Evolutionary conservation across 2,113 vertebrate genomes (phyloP), one percentile per base, ranked within the genome.

Genomic region (Himantopus leucocephalus): DNA sequence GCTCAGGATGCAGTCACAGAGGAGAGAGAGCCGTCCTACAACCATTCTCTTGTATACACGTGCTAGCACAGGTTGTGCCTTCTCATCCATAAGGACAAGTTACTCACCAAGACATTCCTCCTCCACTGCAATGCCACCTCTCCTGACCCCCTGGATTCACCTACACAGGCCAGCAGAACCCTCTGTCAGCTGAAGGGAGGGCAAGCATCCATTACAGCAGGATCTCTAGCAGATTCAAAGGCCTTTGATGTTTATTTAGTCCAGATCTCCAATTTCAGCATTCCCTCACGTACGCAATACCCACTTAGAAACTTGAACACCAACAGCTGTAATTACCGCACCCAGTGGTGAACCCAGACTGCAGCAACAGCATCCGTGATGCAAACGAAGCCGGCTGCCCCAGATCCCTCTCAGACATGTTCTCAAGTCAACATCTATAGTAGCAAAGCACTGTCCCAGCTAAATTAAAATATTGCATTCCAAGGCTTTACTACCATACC

Each of bases 61-160:
- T 0, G 0, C 13, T n/a, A 45, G 30, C 39, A 10, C 14, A 50
- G 32, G n/a, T 1, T 37, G 27, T 17, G 34, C 21, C 12, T n/a
- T 29, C 50, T 32, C 63, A 83, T 14, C 55, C 7, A 9, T 1
- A 8, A 63, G 41, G 21, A 39, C 29, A 68, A 30, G 32, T 21
- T 7, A 35, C 22, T 45, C 45, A 32, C 24, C 24, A 13, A 27
- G 22, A 45, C 0, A 1, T 29, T 74, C 14, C 52, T 48, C 23
- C 58, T 77, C 17, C n/a, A 24, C 10, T 3, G 58, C 11, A 9
- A 2, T 3, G 29, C 45, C 75, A 43, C 35, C 30, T 73, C 34
- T 66, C 34, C 41, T 35, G 62, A 14, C 2, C 3, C 55, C 39
- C 8, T 14, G 23, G 34, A 20, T 6, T 29, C 26, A 27, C 50